Base-by-base conservation (phyloP, 2,888 invertebrate genomes). In the Noctuana brunneofusca region DNA sequence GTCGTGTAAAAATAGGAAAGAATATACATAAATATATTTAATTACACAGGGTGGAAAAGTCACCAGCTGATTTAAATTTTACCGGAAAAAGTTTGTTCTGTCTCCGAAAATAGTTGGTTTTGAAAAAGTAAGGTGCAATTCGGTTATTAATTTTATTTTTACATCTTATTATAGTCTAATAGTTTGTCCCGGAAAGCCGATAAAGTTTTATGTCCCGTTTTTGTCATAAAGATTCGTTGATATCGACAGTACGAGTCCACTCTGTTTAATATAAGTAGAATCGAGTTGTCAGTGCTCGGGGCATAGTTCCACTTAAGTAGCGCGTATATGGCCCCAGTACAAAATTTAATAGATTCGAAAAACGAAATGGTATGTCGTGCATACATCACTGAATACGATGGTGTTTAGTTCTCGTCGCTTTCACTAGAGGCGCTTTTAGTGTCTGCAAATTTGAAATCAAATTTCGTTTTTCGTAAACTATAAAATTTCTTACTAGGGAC, bases 301-400 rank as follows among this genome's bases (percentile, higher is more conserved):
- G n/a, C n/a, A n/a, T 87, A 85, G 84, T 83, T 79, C 88, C 87
- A 83, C 74, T 75, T 88, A 87, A 84, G 72, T 75, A 76, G 76
- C 71, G 43, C 43, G 14, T 0, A 16, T 43, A 35, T 5, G n/a
- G n/a, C n/a, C n/a, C n/a, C n/a, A n/a, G n/a, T n/a, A n/a, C n/a
- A n/a, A n/a, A n/a, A n/a, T n/a, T n/a, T n/a, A n/a, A n/a, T n/a
- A n/a, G n/a, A n/a, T n/a, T n/a, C n/a, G n/a, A n/a, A n/a, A n/a
- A n/a, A n/a, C 30, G 8, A 38, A 35, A 35, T 14, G n/a, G 4
- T n/a, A n/a, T n/a, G n/a, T n/a, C n/a, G n/a, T n/a, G n/a, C n/a
- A n/a, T n/a, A n/a, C n/a, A 35, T n/a, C 35, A 35, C 3, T n/a
- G 3, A 14, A 35, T 35, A 35, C n/a, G 30, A 2, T 32, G 1